Evolutionary conservation across 1,140 invertebrate species (phyloP).

Genomic region (Trachymyrmex cornetzi): DNA sequence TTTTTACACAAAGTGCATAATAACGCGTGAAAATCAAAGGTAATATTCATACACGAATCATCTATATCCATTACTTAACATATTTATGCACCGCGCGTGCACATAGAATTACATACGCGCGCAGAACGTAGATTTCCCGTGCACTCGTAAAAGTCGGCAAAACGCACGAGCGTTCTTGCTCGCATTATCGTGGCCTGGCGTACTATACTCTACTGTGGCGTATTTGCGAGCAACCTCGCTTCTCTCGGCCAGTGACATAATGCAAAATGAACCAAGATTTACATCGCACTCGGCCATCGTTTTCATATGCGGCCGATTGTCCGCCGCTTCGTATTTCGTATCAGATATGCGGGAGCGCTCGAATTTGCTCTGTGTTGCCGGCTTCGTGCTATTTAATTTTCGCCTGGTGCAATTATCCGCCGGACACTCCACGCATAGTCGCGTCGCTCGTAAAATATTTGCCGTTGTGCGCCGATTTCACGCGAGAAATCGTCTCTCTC

Average conservation of each 20-base stretch:
- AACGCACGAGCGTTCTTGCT: slow-evolving; percentile 26
- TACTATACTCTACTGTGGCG: slow-evolving; percentile 17
- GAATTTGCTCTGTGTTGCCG: slow-evolving; percentile 37
- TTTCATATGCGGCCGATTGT: slow-evolving; percentile 68
- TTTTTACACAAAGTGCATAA: not conserved
- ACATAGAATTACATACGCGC: not conserved
- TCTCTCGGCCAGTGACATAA: slow-evolving; percentile 68
- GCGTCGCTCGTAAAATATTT: slow-evolving; percentile 46
- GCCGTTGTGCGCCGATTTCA: slow-evolving; percentile 23
- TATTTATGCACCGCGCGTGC: slow-evolving; percentile 24
- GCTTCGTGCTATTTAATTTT: slow-evolving; percentile 71
- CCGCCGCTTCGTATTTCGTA: slow-evolving; percentile 65
- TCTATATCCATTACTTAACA: slow-evolving; percentile 7
- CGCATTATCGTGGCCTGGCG: slow-evolving; percentile 56
- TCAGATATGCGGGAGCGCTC: slow-evolving; percentile 8
- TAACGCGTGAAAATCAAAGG: slow-evolving; percentile 15
- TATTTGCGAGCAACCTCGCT: slow-evolving; percentile 70
- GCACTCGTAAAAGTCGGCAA: slow-evolving; percentile 69
- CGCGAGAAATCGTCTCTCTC: slow-evolving; percentile 33
- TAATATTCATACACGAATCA: not conserved
- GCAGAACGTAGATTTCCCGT: slow-evolving; percentile 63
- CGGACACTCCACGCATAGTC: not conserved
- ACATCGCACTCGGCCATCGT: slow-evolving; percentile 71
- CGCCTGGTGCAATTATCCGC: slow-evolving; percentile 35
- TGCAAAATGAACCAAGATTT: slow-evolving; percentile 74